Evolutionary conservation across 2,113 vertebrate species (phyloP), one percentile per base, ranked within the genome.

Genomic region (Ceuthmochares aereus): DNA sequence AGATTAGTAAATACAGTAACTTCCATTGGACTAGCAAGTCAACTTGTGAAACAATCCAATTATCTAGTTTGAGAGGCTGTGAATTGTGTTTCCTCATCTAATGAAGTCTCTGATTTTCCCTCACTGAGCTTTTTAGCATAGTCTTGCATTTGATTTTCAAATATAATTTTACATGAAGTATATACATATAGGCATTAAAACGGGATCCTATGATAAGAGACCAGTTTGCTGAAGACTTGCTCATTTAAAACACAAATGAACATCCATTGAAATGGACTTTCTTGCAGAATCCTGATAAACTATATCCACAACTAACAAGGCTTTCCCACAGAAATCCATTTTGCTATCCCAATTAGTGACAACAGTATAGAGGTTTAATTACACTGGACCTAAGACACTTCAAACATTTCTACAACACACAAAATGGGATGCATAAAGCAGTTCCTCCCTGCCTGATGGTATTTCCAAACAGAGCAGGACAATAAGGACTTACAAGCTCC

Each of bases 391-490:
- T 85, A 62, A 68, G 29, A 17, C 34, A 43, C 37, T 45, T 36
- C 49, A 69, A 32, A 27, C 6, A n/a, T 66, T 92, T 82, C 30
- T 45, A 43, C 9, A 79, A 23, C 22, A 43, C 21, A 14, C 0
- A 5, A 19, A 3, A 0, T 2, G 1, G 45, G 8, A 17, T 55
- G 21, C 42, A 12, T 4, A 18, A 1, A 15, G 76, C 29, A 66
- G 49, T 9, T 64, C 54, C 36, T 96, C 20, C 21, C 34, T 72
- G 18, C 26, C 43, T 21, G 49, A 7, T 14, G 7, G 3, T 66
- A 22, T 49, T 60, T 66, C 75, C 54, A 27, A 17, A 40, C 0
- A 3, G 37, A 80, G 30, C 64, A 69, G 25, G 9, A 40, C 32
- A 29, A 6, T 10, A 40, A 1, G 6, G 20, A 54, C 21, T 62